phyloP scores from a whole-genome alignment of 2,113 vertebrate genomes.

The Caretta caretta region DNA sequence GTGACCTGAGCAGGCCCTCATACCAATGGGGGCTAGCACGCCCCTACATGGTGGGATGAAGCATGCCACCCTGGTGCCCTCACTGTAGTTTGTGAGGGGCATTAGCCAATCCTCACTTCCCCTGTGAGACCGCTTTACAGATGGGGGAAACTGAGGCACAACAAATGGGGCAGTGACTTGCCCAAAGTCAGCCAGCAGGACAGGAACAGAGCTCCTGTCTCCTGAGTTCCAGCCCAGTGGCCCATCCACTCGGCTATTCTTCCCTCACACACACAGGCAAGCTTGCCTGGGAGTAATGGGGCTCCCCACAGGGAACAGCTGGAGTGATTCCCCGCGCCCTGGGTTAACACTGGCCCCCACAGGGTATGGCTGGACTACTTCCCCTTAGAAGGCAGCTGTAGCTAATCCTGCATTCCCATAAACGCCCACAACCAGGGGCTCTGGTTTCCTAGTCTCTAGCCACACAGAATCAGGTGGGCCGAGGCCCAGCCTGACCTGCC shows the following conservation, averaged over 20 bases:
- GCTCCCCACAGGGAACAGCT: background rate
- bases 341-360: background rate
- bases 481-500: background rate
- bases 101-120: background rate
- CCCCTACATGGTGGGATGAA: background rate
- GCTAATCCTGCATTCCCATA: background rate
- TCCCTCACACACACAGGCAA: background rate
- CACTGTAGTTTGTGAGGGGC: background rate
- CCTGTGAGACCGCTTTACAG: background rate
- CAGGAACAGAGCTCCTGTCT: background rate
- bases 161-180: background rate
- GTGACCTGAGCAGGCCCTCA: background rate
- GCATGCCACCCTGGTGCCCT: background rate
- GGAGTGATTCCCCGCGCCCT: background rate
- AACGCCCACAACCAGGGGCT: background rate
- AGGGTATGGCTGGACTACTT: background rate
- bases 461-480: background rate
- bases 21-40: background rate
- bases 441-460: background rate
- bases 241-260: background rate
- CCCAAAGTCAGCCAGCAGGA: background rate
- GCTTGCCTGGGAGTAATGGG: background rate
- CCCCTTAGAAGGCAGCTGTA: background rate
- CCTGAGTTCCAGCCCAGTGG: background rate
- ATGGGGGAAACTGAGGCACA: background rate